Evolutionary conservation across 2,888 invertebrate species (phyloP).

Genomic region (Aquatica leii): DNA sequence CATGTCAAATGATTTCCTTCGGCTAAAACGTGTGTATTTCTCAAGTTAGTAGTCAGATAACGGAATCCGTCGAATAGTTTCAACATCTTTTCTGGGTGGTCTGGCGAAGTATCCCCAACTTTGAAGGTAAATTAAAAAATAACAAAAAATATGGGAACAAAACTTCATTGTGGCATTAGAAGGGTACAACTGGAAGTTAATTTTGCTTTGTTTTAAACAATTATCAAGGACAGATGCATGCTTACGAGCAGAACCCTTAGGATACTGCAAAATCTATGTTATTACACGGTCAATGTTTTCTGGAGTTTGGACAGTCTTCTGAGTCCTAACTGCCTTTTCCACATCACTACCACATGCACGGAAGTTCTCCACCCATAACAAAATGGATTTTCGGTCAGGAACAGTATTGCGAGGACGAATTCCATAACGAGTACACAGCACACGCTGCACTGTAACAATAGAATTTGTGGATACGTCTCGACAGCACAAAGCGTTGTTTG

Average conservation of each 20-base stretch:
- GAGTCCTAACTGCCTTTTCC: not conserved
- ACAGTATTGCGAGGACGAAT: not conserved
- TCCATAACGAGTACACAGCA: not conserved
- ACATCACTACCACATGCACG: not conserved
- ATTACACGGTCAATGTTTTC: conserved; percentile 1
- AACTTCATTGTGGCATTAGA: not conserved
- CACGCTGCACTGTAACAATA: not conserved
- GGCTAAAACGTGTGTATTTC: too few species aligned
- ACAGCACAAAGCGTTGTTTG: not conserved
- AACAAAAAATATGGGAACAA: not conserved
- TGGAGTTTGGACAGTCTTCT: conserved; percentile 1
- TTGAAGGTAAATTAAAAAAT: not conserved
- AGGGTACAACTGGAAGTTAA: not conserved
- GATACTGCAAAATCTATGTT: not conserved
- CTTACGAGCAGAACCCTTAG: not conserved
- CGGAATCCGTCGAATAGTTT: too few species aligned
- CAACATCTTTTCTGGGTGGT: too few species aligned
- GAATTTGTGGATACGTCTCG: not conserved
- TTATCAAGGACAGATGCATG: not conserved
- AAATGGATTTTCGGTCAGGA: not conserved
- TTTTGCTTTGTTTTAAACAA: conserved; percentile 2
- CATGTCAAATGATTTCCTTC: too few species aligned
- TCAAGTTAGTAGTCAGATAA: too few species aligned
- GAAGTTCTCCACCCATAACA: conserved; percentile 2
- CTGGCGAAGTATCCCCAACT: not conserved